Evolutionary conservation across 92 coral and sea anemone species (phyloP), one percentile per base, ranked within the genome.

Genomic region (Actinernus sp.): DNA sequence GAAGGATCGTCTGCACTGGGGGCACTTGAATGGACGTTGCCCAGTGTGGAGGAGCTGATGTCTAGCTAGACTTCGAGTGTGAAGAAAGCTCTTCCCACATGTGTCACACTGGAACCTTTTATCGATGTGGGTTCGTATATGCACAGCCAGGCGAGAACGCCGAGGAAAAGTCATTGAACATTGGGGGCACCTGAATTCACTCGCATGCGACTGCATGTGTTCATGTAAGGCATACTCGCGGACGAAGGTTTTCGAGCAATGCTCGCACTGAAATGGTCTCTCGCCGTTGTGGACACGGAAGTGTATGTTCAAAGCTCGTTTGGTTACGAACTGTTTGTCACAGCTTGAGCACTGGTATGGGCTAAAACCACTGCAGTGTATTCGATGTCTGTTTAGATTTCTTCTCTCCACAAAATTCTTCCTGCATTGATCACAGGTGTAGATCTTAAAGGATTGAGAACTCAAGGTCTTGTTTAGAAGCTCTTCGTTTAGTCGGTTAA

Each of bases 161-260:
- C 66, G 76, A n/a, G 77, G 65, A 25, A 76, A 76, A 2, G 76
- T 47, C 68, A 63, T 76, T 16, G 75, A 66, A 31, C 83, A 76
- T 30, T 65, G 25, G 2, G 83, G 75, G 37, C 83, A 76, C 60
- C 65, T 33, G 27, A 64, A 76, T 12, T 64, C 62, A 47, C 57
- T 62, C 20, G 53, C 76, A 25, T 71, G 77, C 2, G 76, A 63
- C 16, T 62, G 83, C 53, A 66, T 53, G 20, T 71, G 76, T 66
- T 41, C 49, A 49, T 65, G 76, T 12, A 63, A 63, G 51, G 76
- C 54, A 50, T 51, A 23, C 52, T 76, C 77, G 56, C 76, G 55
- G 53, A 48, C 66, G 59, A 62, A 76, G 31, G 61, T 39, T 26
- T 65, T 76, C 31, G 43, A 45, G 49, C 83, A 76, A 17, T 54